phyloP scores from a whole-genome alignment of 1,140 invertebrate genomes.

The Delia radicum region DNA sequence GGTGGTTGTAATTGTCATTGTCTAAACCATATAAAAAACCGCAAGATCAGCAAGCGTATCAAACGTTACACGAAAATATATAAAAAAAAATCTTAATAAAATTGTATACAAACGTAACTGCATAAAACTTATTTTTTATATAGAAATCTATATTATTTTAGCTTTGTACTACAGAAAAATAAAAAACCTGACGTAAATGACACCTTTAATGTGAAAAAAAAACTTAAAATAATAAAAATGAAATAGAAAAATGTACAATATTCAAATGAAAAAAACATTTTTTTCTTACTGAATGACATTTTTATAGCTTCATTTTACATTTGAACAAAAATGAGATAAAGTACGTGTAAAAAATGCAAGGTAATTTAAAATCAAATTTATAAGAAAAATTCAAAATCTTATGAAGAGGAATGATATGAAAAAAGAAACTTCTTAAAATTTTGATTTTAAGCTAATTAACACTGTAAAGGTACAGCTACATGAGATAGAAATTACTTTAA shows the following conservation, averaged over 20 bases:
- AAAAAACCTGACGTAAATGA: conserved; percentile 2
- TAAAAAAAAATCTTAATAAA: not conserved
- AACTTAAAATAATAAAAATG: not conserved
- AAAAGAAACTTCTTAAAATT: no score
- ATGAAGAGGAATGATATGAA: no score
- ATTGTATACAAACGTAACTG: no score
- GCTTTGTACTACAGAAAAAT: not conserved
- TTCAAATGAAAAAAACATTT: not conserved
- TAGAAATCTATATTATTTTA: no score
- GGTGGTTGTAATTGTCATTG: not conserved
- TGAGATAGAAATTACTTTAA: no score
- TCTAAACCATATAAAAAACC: conserved; percentile 17
- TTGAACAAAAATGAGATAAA: not conserved
- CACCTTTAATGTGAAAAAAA: not conserved
- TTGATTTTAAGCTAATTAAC: no score
- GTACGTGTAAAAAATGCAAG: not conserved
- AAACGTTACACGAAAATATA: not conserved
- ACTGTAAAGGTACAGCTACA: no score
- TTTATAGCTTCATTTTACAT: conserved; percentile 3
- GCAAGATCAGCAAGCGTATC: conserved; percentile 27
- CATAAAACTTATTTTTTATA: no score
- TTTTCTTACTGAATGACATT: not conserved
- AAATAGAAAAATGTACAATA: not conserved
- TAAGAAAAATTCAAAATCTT: not conserved
- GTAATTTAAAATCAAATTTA: not conserved